phyloP scores from a whole-genome alignment of 2,797 vertebrate genomes.

The Neomorphus geoffroyi region DNA sequence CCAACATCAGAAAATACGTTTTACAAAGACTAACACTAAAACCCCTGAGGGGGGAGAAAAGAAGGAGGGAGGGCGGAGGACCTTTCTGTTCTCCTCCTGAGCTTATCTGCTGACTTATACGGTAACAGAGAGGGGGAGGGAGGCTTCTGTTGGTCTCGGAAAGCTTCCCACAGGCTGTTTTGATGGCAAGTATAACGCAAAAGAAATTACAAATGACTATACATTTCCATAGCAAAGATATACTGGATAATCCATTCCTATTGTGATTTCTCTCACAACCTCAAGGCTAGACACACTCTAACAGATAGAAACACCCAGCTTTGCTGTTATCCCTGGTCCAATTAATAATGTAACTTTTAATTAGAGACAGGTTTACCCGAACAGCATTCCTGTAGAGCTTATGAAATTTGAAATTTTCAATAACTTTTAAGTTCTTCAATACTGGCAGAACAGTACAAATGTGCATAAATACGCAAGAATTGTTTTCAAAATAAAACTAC shows the following conservation, averaged over 20 bases:
- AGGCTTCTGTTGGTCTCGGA: slow-evolving; percentile 19
- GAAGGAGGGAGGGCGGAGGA: not conserved
- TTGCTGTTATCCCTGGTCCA: not conserved
- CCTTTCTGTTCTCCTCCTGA: slow-evolving; percentile 47
- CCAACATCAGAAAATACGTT: slow-evolving; percentile 38
- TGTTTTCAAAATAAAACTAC: not conserved
- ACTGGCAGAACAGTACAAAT: not conserved
- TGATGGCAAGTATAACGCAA: slow-evolving; percentile 13
- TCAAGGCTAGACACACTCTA: slow-evolving; percentile 26
- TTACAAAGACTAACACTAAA: slow-evolving; percentile 53
- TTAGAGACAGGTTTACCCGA: slow-evolving; percentile 7
- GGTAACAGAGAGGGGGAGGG: not conserved
- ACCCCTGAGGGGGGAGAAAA: not conserved
- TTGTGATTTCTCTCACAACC: not conserved
- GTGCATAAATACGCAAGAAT: not conserved
- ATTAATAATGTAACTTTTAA: slow-evolving; percentile 3
- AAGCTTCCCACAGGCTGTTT: slow-evolving; percentile 60
- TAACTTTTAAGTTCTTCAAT: not conserved
- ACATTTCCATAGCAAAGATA: slow-evolving; percentile 64
- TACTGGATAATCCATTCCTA: slow-evolving; percentile 31
- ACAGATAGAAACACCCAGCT: slow-evolving; percentile 2
- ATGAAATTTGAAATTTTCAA: not conserved
- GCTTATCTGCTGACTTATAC: slow-evolving; percentile 48
- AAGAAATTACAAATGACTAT: slow-evolving; percentile 25
- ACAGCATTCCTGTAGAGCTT: not conserved